A percentile compares a stretch with the other conserved stretches of the same genome.
Conservation (phyloP, 2,797 vertebrate genomes). For the Cuniculus paca region DNA sequence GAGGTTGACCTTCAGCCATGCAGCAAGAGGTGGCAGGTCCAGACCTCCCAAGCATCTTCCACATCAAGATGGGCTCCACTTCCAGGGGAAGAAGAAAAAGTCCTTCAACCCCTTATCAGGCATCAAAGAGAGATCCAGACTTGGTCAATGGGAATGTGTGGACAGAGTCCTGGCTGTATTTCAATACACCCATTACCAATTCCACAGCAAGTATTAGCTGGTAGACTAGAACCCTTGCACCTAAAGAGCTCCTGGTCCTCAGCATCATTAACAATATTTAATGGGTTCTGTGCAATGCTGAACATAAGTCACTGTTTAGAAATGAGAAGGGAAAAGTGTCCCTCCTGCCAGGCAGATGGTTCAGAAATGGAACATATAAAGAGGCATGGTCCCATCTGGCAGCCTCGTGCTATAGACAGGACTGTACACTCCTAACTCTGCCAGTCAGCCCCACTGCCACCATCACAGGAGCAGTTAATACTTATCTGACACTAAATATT, state of each 20-base stretch:
- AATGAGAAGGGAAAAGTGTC: neutral
- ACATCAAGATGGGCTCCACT: neutral
- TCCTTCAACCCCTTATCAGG: neutral
- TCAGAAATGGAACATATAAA: constrained; percentile 54
- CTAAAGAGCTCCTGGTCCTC: neutral
- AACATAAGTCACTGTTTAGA: neutral
- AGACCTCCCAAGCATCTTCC: neutral
- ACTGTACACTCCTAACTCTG: neutral
- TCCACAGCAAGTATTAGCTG: constrained; percentile 10
- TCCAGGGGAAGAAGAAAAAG: neutral
- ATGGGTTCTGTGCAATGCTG: neutral
- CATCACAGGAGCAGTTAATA: neutral
- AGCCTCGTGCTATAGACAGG: neutral
- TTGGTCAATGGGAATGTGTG: neutral
- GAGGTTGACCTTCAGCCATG: neutral
- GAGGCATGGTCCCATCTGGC: neutral
- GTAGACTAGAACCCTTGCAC: neutral
- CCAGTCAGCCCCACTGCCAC: neutral
- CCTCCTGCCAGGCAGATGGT: constrained; percentile 35
- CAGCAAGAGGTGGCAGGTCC: neutral
- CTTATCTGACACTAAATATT: neutral
- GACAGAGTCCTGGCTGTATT: neutral
- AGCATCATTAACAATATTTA: neutral
- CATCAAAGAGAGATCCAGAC: neutral
- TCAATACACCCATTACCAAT: neutral